Evolutionary conservation across 2,888 invertebrate species (phyloP).

Genomic region (Trypoxylon attenuatum): DNA sequence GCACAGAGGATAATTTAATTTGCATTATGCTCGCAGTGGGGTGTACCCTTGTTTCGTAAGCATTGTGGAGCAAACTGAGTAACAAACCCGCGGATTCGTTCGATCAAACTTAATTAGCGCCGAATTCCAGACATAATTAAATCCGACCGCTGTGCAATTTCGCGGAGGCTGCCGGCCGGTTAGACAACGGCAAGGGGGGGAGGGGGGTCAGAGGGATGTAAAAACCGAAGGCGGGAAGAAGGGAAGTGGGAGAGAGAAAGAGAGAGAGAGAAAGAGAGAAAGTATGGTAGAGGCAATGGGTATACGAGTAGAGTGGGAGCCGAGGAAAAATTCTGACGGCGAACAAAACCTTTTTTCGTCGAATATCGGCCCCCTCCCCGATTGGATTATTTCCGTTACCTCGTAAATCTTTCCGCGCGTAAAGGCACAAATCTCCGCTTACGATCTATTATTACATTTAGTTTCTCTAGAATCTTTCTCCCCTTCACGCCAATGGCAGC

Average conservation of each 20-base stretch:
- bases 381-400: conserved; percentile 43
- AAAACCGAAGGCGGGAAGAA: conserved; percentile 13
- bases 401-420: conserved; percentile 19
- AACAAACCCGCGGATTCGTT: conserved; percentile 70
- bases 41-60: conserved; percentile 65
- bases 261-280: not conserved
- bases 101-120: conserved; percentile 72
- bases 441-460: conserved; percentile 28
- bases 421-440: conserved; percentile 22
- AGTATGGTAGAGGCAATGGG: no score
- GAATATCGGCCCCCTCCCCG: conserved; percentile 44
- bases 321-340: conserved; percentile 12
- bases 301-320: no score
- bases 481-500: no score
- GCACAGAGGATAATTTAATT: conserved; percentile 65
- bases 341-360: conserved; percentile 33
- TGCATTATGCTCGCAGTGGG: conserved; percentile 60
- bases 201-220: conserved; percentile 28
- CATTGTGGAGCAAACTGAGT: conserved; percentile 64
- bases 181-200: conserved; percentile 25
- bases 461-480: conserved; percentile 27
- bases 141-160: conserved; percentile 63
- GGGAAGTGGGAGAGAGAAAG: not conserved
- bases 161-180: conserved; percentile 46
- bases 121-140: conserved; percentile 72